Percentiles rank a stretch among this genome's conserved stretches.
Evolutionary conservation across 2,888 invertebrate genomes (phyloP).

Genomic region (Boloria euphrosyne): DNA sequence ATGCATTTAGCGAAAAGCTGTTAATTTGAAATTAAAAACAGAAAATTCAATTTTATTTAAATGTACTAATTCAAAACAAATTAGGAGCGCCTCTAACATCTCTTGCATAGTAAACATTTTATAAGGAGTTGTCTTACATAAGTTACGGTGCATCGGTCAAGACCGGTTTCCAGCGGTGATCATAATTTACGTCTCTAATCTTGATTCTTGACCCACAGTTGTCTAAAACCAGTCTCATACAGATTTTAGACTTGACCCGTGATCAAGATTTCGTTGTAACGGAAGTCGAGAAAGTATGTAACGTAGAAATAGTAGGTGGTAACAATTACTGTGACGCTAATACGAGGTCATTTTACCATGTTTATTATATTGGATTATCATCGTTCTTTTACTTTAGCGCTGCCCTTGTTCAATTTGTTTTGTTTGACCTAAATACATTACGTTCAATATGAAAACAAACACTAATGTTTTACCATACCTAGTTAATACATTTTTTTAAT

Average conservation of each 20-base stretch:
- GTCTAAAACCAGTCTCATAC: conserved; percentile 61
- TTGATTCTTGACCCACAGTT: conserved; percentile 79
- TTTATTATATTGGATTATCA: conserved; percentile 16
- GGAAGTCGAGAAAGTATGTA: conserved; percentile 49
- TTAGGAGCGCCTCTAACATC: too few relatives aligned
- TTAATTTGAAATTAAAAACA: too few relatives aligned
- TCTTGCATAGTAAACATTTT: neutral
- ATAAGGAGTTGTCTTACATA: conserved; percentile 29
- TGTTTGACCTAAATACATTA: conserved; percentile 4
- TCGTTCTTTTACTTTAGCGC: conserved; percentile 1
- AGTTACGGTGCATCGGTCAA: conserved; percentile 59
- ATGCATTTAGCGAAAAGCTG: too few relatives aligned
- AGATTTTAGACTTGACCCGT: conserved; percentile 51
- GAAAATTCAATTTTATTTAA: too few relatives aligned
- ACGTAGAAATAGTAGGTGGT: conserved; percentile 49
- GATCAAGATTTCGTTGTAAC: conserved; percentile 53
- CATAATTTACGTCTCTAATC: conserved; percentile 71
- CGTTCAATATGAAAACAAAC: neutral
- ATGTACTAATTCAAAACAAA: too few relatives aligned
- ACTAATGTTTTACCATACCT: neutral
- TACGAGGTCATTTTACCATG: conserved; percentile 5
- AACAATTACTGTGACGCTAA: conserved; percentile 21
- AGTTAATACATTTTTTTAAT: conserved; percentile 8
- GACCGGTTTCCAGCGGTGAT: conserved; percentile 64
- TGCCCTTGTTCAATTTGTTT: conserved; percentile 18